phyloP scores from a whole-genome alignment of 2,113 vertebrate species.

The Chiloscyllium plagiosum region DNA sequence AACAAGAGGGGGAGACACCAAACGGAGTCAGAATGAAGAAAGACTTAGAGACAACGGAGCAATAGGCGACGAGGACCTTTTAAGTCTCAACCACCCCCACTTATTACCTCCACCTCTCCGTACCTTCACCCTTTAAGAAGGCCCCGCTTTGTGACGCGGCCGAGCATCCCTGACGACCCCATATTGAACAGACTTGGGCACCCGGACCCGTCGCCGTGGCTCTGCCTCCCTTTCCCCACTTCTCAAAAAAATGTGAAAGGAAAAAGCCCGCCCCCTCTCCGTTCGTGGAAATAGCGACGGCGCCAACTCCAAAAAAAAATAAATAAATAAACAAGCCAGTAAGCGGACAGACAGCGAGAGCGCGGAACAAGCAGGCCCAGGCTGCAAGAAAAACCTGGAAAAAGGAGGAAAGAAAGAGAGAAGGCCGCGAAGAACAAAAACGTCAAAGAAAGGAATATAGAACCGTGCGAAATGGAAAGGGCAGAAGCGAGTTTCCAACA shows the following conservation, averaged over 20 bases:
- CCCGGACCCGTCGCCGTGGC: not conserved
- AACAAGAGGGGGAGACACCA: not conserved
- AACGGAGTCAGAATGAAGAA: not conserved
- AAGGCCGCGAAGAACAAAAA: not conserved
- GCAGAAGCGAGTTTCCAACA: not conserved
- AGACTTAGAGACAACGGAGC: not conserved
- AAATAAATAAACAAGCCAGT: not conserved
- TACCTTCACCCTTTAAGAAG: not conserved
- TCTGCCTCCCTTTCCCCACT: no score
- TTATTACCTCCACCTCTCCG: no score
- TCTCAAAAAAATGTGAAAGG: not conserved
- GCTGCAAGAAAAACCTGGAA: not conserved
- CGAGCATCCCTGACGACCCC: no score
- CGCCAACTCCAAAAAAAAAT: not conserved
- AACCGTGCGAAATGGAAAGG: not conserved
- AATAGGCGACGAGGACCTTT: no score
- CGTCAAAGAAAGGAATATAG: not conserved
- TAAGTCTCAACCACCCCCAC: not conserved
- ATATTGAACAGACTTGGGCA: not conserved
- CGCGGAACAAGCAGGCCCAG: not conserved
- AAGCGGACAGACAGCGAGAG: no score
- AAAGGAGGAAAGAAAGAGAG: not conserved
- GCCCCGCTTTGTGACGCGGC: not conserved
- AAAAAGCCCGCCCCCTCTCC: not conserved
- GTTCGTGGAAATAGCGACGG: not conserved